Conservation (phyloP, 2,797 vertebrate species). For the Pseudochaenichthys georgianus region DNA sequence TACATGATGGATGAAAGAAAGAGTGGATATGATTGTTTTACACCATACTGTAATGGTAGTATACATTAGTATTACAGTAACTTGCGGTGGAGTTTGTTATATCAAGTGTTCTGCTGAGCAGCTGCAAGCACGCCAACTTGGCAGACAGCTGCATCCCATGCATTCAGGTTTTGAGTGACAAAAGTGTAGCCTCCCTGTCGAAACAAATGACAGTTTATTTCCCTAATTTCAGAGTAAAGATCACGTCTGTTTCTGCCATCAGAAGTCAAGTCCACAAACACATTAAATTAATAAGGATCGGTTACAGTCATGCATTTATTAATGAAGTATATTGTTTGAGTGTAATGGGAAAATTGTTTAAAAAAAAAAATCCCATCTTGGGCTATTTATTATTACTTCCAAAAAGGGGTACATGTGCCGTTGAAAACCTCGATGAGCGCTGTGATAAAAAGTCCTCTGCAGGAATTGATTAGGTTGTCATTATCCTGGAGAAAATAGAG, state of each 20-base stretch:
- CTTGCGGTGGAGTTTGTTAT: conserved; percentile 19
- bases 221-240: neutral
- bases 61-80: neutral
- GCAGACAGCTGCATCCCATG: conserved; percentile 65
- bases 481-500: neutral
- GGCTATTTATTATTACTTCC: conserved; percentile 15
- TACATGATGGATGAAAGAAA: conserved; percentile 10
- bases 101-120: conserved; percentile 60
- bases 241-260: neutral
- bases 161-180: conserved; percentile 34
- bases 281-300: neutral
- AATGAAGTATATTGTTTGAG: conserved; percentile 3
- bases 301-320: conserved; percentile 9
- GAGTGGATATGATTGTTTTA: neutral
- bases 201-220: conserved; percentile 5
- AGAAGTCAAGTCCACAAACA: neutral
- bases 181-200: conserved; percentile 4
- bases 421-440: neutral
- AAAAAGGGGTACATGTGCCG: neutral
- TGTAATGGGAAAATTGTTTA: neutral
- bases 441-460: neutral
- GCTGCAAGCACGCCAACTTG: conserved; percentile 50
- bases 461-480: neutral
- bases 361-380: conserved; percentile 14
- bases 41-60: neutral